Conservation (phyloP, 2,113 vertebrate genomes). For the Gulo gulo region DNA sequence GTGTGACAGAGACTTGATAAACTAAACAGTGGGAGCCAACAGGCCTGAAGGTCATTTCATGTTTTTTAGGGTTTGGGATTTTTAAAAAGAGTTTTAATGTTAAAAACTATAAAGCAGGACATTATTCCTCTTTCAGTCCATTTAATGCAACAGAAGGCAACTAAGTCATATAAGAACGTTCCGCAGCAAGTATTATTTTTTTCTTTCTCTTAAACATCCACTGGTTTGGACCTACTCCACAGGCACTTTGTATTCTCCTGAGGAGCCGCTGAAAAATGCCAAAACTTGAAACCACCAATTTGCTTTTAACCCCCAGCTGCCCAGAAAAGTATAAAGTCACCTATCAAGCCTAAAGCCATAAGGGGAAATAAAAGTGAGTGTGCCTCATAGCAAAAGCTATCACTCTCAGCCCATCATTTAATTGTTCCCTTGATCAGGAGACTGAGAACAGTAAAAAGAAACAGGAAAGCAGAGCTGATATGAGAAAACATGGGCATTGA, state of each 20-base stretch:
- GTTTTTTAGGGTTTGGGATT: constrained; percentile 69
- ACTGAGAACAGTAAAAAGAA: neutral
- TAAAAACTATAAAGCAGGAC: constrained; percentile 80
- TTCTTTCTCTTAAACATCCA: constrained; percentile 81
- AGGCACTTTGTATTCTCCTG: constrained; percentile 83
- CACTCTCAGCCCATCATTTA: neutral
- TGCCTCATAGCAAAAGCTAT: neutral
- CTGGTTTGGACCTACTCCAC: constrained; percentile 83
- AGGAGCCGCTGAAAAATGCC: constrained; percentile 82
- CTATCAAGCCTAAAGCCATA: neutral
- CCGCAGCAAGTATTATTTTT: constrained; percentile 70
- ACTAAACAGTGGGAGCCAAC: constrained; percentile 80
- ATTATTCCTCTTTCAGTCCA: constrained; percentile 46
- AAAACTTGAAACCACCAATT: constrained; percentile 75
- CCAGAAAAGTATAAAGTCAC: constrained; percentile 67
- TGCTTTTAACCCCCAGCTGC: constrained; percentile 77
- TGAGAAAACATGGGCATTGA: neutral
- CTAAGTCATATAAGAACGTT: constrained; percentile 82
- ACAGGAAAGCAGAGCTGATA: neutral
- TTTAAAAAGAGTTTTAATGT: constrained; percentile 67
- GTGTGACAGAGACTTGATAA: constrained; percentile 83
- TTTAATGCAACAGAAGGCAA: constrained; percentile 82
- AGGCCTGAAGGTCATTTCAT: constrained; percentile 84
- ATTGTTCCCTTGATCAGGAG: neutral
- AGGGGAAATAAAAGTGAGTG: neutral